Evolutionary conservation across 2,888 invertebrate genomes (phyloP).

Genomic region (Drosophila sordidapex): DNA sequence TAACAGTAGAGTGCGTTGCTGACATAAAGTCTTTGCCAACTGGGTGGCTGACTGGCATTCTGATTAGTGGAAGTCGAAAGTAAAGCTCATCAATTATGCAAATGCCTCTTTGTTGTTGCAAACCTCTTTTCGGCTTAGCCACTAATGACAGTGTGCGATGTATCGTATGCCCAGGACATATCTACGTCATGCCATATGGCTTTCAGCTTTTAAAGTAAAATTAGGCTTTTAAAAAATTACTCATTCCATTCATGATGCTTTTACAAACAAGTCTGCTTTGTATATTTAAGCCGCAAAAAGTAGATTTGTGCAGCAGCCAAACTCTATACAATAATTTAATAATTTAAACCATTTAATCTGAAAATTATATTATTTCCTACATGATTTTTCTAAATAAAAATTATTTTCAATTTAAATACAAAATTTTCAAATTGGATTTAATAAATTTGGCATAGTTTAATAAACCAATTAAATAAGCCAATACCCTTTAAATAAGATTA

Average conservation of each 20-base stretch:
- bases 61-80: slow-evolving; percentile 16
- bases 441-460: background rate
- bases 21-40: background rate
- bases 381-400: background rate
- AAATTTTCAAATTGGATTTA: slow-evolving; percentile 1
- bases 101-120: slow-evolving; percentile 1
- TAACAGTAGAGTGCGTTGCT: background rate
- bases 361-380: background rate
- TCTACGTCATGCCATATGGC: background rate
- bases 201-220: background rate
- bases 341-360: no score
- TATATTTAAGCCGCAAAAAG: background rate
- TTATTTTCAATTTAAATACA: slow-evolving; percentile 12
- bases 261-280: background rate
- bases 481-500: background rate
- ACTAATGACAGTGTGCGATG: slow-evolving; percentile 16
- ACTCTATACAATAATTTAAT: background rate
- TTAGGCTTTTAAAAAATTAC: background rate
- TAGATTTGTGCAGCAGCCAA: background rate
- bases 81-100: slow-evolving; percentile 31
- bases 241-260: background rate
- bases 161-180: slow-evolving; percentile 27
- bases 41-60: background rate
- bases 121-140: background rate
- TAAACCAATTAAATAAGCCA: background rate